Percentiles rank a stretch among this genome's conserved stretches.
These are phyloP conservation scores for Chorisops tibialis DNA, from an alignment of 2,888 invertebrate genomes.

Conservation along the genomic window DNA sequence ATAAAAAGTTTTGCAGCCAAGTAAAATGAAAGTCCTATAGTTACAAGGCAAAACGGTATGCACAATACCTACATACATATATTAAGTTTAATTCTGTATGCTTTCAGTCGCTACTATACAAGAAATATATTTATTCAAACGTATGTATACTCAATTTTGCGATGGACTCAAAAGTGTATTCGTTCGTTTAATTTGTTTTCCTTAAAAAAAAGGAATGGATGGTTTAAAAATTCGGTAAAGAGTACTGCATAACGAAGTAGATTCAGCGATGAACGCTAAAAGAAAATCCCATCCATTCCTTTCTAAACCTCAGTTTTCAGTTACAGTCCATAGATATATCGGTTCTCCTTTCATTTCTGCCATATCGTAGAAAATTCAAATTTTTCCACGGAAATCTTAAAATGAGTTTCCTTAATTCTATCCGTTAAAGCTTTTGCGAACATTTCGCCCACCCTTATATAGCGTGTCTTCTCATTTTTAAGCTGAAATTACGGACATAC, in stretches of 20 bases:
- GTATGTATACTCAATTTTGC: too few species aligned
- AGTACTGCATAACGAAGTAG: not conserved
- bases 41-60: too few species aligned
- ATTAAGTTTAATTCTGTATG: too few species aligned
- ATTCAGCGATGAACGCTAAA: not conserved
- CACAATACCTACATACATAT: too few species aligned
- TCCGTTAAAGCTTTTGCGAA: conserved; percentile 18
- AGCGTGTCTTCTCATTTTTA: conserved; percentile 10
- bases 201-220: not conserved
- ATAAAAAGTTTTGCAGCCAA: too few species aligned
- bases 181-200: conserved; percentile 19
- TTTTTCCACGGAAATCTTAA: conserved; percentile 11
- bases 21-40: too few species aligned
- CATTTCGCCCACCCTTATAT: conserved; percentile 2
- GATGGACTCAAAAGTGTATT: not conserved
- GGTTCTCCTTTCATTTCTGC: not conserved
- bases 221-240: not conserved
- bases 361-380: conserved; percentile 22
- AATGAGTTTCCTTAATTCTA: conserved; percentile 21
- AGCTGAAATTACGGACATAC: conserved; percentile 9
- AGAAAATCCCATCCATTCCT: not conserved
- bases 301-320: too few species aligned
- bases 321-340: too few species aligned
- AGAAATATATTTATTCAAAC: too few species aligned
- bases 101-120: too few species aligned